Conservation (phyloP, 2,797 vertebrate species). For the Lithobates pipiens region DNA sequence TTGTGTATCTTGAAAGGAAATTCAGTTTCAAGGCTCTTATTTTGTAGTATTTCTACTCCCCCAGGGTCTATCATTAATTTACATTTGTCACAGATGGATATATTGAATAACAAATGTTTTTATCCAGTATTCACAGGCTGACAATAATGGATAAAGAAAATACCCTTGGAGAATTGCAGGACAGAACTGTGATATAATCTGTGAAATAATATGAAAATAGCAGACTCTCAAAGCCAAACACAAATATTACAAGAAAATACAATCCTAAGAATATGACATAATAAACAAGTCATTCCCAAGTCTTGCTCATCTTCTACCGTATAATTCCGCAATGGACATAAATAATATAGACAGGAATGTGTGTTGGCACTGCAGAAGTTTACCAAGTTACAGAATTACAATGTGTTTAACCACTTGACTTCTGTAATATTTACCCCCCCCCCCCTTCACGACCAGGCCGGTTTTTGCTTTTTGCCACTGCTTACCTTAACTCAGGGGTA, state of each 20-base stretch:
- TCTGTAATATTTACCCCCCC: too few species aligned
- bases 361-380: not conserved
- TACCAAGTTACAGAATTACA: not conserved
- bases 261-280: conserved; percentile 21
- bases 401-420: too few species aligned
- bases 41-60: conserved; percentile 52
- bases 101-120: conserved; percentile 59
- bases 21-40: conserved; percentile 43
- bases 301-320: not conserved
- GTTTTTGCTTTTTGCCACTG: too few species aligned
- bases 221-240: conserved; percentile 23
- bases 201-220: conserved; percentile 52
- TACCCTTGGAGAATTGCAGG: conserved; percentile 49
- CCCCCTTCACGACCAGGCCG: too few species aligned
- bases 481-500: too few species aligned
- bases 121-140: conserved; percentile 50
- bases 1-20: conserved; percentile 43
- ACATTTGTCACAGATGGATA: conserved; percentile 55
- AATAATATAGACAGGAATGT: not conserved
- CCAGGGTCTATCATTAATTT: conserved; percentile 53
- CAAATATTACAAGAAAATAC: conserved; percentile 39
- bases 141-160: conserved; percentile 47
- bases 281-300: conserved; percentile 18
- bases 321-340: not conserved
- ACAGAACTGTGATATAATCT: conserved; percentile 55